A percentile compares a stretch with the other conserved stretches of the same genome.
phyloP scores from a whole-genome alignment of 2,797 vertebrate species.

The Decapterus maruadsi region DNA sequence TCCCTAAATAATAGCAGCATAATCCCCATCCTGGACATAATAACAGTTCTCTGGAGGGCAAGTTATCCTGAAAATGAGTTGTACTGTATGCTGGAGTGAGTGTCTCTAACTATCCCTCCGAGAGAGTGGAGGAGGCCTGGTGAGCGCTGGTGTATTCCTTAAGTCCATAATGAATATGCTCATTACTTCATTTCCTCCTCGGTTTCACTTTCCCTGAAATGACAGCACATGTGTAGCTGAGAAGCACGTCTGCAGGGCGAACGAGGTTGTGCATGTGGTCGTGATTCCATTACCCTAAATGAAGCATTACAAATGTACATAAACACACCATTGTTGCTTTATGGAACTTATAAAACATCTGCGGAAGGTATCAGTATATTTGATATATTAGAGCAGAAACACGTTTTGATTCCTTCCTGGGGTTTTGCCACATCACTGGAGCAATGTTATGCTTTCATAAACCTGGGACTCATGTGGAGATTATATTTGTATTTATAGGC shows the following conservation, averaged over 20 bases:
- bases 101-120: conserved; percentile 34
- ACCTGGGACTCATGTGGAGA: conserved; percentile 11
- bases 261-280: conserved; percentile 11
- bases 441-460: conserved; percentile 7
- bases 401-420: conserved; percentile 10
- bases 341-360: conserved; percentile 38
- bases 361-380: conserved; percentile 43
- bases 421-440: conserved; percentile 9
- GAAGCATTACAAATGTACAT: conserved; percentile 28
- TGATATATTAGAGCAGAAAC: conserved; percentile 37
- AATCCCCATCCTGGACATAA: conserved; percentile 49
- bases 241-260: conserved; percentile 15
- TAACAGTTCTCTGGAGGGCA: conserved; percentile 49
- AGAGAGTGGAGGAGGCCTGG: conserved; percentile 29
- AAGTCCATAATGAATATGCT: conserved; percentile 59
- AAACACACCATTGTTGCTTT: conserved; percentile 33
- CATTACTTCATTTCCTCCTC: conserved; percentile 61
- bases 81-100: conserved; percentile 4
- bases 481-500: conserved; percentile 21
- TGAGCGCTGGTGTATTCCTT: conserved; percentile 39
- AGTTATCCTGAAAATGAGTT: conserved; percentile 24
- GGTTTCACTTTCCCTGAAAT: conserved; percentile 59
- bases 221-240: conserved; percentile 39
- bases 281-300: conserved; percentile 28
- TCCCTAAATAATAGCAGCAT: conserved; percentile 52